Conservation (phyloP, 2,113 vertebrate genomes). For the Ceyx cyanopectus region DNA sequence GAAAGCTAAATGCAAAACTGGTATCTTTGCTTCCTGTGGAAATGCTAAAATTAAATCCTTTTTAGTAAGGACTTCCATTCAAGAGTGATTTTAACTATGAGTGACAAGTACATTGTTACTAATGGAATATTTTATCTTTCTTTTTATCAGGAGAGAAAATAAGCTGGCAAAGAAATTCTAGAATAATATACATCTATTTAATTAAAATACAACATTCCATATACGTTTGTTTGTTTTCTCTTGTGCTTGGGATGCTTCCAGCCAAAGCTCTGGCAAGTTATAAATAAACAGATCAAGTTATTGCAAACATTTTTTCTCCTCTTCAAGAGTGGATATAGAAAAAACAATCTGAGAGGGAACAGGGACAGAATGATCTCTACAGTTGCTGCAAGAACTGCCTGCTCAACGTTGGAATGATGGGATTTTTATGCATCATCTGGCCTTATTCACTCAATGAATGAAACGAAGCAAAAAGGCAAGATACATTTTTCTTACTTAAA, state of each 20-base stretch:
- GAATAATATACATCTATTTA: not conserved
- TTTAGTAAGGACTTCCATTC: slow-evolving; percentile 10
- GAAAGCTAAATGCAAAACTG: not conserved
- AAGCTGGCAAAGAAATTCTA: not conserved
- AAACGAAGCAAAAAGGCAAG: not conserved
- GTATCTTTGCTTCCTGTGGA: not conserved
- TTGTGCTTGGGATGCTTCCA: slow-evolving; percentile 8
- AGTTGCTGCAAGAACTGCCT: not conserved
- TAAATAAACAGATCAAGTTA: slow-evolving; percentile 39
- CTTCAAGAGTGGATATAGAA: not conserved
- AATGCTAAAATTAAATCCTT: not conserved
- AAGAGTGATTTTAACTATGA: not conserved
- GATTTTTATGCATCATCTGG: slow-evolving; percentile 11
- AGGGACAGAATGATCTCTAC: slow-evolving; percentile 5
- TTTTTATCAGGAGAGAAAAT: not conserved
- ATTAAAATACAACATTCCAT: not conserved
- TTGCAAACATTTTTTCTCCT: not conserved
- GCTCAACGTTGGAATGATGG: not conserved
- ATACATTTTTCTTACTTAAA: not conserved
- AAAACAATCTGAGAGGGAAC: not conserved
- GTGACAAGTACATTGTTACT: not conserved
- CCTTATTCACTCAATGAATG: not conserved
- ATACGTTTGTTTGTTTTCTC: not conserved
- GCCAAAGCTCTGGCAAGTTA: slow-evolving; percentile 1
- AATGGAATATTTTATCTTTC: not conserved